Evolutionary conservation across 2,113 vertebrate genomes (phyloP).

Genomic region (human): DNA sequence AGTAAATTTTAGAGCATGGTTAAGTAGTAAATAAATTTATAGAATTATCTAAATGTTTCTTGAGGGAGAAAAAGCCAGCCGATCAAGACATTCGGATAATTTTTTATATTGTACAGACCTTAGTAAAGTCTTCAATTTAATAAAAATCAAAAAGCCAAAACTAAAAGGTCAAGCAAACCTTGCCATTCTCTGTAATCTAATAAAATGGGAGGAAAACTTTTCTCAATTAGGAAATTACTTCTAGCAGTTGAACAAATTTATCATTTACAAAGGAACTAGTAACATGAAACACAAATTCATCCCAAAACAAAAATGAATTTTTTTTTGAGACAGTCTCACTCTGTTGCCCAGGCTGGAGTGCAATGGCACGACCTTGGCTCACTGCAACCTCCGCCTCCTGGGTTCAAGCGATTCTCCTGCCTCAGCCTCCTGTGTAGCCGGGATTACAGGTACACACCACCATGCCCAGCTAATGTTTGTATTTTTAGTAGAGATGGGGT

Average conservation of each 20-base stretch:
- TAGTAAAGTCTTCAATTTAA: background rate
- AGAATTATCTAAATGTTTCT: constrained; percentile 26
- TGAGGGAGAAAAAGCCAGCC: background rate
- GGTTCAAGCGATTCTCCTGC: no score
- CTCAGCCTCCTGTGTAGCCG: no score
- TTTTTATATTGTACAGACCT: background rate
- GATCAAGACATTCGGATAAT: background rate
- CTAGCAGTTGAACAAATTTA: constrained; percentile 3
- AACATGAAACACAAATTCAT: background rate
- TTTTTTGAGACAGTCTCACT: no score
- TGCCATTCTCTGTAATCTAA: background rate
- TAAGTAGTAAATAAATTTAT: background rate
- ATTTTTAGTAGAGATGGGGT: no score
- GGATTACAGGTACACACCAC: no score
- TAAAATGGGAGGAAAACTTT: background rate
- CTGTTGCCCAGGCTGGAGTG: no score
- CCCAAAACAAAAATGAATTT: background rate
- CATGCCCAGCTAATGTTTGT: no score
- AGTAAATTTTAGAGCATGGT: background rate
- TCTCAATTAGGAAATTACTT: background rate
- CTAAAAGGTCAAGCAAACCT: background rate
- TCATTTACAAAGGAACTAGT: background rate
- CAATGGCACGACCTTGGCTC: no score
- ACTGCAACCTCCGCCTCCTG: no score
- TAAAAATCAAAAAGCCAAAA: background rate